Conservation (phyloP, 2,888 invertebrate species). For the Drosophila nigricruria region DNA sequence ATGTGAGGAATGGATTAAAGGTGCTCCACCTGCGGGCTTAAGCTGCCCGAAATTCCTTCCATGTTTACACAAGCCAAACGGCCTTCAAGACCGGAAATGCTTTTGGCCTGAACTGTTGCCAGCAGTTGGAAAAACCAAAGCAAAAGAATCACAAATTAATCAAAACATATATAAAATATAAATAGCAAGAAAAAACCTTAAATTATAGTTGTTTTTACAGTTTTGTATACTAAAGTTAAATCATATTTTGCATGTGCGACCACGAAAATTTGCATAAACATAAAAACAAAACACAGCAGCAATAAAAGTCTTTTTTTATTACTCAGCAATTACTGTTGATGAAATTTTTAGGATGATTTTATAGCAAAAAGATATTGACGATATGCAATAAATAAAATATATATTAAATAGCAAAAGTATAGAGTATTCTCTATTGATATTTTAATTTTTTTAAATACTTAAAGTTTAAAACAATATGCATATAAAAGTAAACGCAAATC, state of each 20-base stretch:
- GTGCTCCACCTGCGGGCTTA: neutral
- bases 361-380: neutral
- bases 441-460: neutral
- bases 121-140: conserved; percentile 9
- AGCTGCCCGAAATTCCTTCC: conserved; percentile 9
- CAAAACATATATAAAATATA: neutral
- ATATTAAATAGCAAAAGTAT: neutral
- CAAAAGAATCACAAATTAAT: conserved; percentile 4
- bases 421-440: neutral
- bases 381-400: neutral
- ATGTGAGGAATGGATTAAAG: neutral
- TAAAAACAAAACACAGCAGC: conserved; percentile 5
- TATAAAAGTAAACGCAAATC: neutral
- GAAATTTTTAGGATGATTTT: neutral
- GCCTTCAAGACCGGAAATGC: conserved; percentile 13
- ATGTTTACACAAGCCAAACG: neutral
- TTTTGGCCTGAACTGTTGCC: neutral
- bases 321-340: neutral
- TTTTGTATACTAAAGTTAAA: neutral
- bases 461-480: neutral
- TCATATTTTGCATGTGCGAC: conserved; percentile 4
- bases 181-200: neutral
- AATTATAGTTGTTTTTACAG: conserved; percentile 9
- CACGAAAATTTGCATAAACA: neutral
- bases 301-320: conserved; percentile 1